These are phyloP conservation scores for Prionailurus bengalensis DNA, from an alignment of 2,113 vertebrate species.

Conservation along the genomic window DNA sequence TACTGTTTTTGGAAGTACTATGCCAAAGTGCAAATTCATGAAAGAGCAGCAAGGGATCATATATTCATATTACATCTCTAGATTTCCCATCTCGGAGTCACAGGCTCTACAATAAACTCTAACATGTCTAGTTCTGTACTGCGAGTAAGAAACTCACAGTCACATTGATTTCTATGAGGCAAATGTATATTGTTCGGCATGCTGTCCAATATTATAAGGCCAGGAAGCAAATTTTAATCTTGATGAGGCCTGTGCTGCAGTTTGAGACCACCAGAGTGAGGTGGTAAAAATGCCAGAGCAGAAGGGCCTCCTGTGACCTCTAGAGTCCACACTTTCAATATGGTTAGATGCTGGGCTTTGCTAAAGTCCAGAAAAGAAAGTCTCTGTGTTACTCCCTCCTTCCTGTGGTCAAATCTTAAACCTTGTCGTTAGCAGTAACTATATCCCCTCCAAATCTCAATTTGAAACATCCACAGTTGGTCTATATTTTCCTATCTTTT, in stretches of 20 bases:
- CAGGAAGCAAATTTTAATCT: constrained; percentile 11
- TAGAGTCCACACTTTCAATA: constrained; percentile 5
- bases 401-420: not conserved
- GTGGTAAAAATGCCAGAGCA: constrained; percentile 21
- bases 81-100: constrained; percentile 26
- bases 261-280: constrained; percentile 11
- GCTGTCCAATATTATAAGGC: constrained; percentile 23
- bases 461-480: not conserved
- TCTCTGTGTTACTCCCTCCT: not conserved
- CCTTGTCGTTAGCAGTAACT: not conserved
- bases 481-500: constrained; percentile 6
- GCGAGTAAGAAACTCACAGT: not conserved
- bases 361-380: constrained; percentile 31
- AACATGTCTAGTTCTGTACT: not conserved
- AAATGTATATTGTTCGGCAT: not conserved
- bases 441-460: not conserved
- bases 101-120: not conserved
- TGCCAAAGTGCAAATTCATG: not conserved
- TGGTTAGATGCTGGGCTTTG: not conserved
- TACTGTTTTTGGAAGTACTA: constrained; percentile 31
- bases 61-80: constrained; percentile 18
- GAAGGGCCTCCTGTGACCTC: not conserved
- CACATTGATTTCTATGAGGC: not conserved
- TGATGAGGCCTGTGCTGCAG: not conserved
- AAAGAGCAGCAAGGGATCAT: not conserved